phyloP scores from a whole-genome alignment of 2,888 invertebrate genomes.

The Epistrophella euchroma region DNA sequence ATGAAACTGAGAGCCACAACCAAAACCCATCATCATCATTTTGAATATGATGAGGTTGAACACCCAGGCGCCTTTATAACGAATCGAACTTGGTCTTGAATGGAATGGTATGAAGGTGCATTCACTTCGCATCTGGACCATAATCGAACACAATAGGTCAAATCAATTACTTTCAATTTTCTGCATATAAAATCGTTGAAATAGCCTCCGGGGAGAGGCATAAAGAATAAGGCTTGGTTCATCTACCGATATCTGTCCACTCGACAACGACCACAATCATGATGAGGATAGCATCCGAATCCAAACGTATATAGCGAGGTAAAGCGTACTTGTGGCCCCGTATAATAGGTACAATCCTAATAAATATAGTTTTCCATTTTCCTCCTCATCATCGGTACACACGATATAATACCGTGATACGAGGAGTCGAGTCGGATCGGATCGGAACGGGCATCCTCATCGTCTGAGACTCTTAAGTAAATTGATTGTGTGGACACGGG shows the following conservation, averaged over 20 bases:
- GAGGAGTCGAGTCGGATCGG: not conserved
- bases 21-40: conserved; percentile 68
- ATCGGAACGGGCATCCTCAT: conserved; percentile 4
- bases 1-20: conserved; percentile 43
- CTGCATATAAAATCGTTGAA: conserved; percentile 67
- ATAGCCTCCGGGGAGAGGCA: conserved; percentile 37
- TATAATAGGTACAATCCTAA: conserved; percentile 56
- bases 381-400: conserved; percentile 48
- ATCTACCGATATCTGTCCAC: conserved; percentile 53
- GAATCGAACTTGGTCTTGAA: conserved; percentile 25
- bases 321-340: conserved; percentile 53
- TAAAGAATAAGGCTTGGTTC: conserved; percentile 5
- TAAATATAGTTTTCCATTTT: conserved; percentile 73
- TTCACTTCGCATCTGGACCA: conserved; percentile 64
- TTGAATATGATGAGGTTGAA: conserved; percentile 31
- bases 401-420: conserved; percentile 12
- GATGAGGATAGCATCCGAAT: conserved; percentile 6
- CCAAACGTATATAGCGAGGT: not conserved
- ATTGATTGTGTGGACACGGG: conserved; percentile 74
- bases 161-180: conserved; percentile 76
- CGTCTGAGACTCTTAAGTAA: conserved; percentile 57
- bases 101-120: conserved; percentile 3
- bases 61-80: conserved; percentile 24
- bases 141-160: conserved; percentile 74
- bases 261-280: conserved; percentile 45